Percentiles rank a stretch among this genome's conserved stretches.
phyloP scores from a whole-genome alignment of 2,888 invertebrate species.

The Phaedon cochleariae region DNA sequence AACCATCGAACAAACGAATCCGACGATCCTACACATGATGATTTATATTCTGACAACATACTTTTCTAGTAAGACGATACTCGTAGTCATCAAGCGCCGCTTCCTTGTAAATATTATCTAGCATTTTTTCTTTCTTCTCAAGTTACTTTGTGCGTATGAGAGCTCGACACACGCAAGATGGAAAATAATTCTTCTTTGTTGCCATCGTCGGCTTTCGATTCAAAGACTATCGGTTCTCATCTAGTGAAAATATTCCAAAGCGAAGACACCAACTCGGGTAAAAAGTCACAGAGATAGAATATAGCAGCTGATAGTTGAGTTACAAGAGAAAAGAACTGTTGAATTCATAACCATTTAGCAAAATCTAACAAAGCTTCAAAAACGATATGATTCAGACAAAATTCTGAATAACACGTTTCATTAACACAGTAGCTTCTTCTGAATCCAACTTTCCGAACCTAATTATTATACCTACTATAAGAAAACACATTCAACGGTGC shows the following conservation, averaged over 20 bases:
- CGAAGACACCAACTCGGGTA: neutral
- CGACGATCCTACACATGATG: neutral
- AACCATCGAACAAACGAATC: neutral
- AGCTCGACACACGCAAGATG: neutral
- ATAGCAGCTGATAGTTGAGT: too few relatives aligned
- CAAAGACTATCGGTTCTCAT: neutral
- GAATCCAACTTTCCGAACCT: too few relatives aligned
- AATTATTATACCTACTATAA: too few relatives aligned
- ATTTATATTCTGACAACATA: constrained; percentile 1
- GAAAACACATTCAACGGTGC: too few relatives aligned
- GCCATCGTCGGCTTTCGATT: neutral
- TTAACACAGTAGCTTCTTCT: too few relatives aligned
- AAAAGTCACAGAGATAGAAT: too few relatives aligned
- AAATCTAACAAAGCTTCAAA: too few relatives aligned
- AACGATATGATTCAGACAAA: too few relatives aligned
- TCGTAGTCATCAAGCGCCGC: neutral
- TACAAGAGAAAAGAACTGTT: too few relatives aligned
- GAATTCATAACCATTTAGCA: too few relatives aligned
- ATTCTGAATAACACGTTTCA: too few relatives aligned
- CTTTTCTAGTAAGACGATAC: neutral
- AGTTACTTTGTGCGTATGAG: neutral
- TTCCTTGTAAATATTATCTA: neutral
- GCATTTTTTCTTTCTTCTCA: neutral
- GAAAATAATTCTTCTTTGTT: neutral
- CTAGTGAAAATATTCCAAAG: neutral